Conservation (phyloP, 2,113 vertebrate genomes). For the Paradoxurus hermaphroditus region DNA sequence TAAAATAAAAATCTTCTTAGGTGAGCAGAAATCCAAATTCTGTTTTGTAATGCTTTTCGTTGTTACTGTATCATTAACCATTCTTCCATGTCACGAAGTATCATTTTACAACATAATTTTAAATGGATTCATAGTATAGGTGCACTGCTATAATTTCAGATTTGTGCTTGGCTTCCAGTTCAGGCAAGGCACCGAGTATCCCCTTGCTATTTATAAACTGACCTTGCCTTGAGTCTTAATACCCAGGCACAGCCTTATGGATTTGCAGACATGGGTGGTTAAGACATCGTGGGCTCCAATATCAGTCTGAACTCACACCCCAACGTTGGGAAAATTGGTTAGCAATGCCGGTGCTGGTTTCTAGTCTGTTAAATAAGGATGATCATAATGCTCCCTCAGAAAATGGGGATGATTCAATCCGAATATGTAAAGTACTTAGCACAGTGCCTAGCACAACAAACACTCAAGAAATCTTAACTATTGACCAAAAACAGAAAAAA, state of each 20-base stretch:
- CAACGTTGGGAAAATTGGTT: background rate
- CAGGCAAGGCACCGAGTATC: background rate
- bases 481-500: background rate
- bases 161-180: background rate
- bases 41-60: background rate
- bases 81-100: background rate
- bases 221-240: background rate
- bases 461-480: background rate
- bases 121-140: background rate
- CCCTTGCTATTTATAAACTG: conserved; percentile 21
- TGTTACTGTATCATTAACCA: background rate
- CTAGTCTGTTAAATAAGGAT: background rate
- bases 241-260: background rate
- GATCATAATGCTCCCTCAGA: background rate
- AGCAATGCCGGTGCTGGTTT: background rate
- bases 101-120: background rate
- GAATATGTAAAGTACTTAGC: background rate
- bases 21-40: background rate
- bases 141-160: background rate
- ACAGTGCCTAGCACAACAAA: background rate
- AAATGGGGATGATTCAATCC: background rate
- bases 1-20: background rate
- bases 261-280: background rate
- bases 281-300: background rate
- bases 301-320: background rate